Percentiles rank a stretch among this genome's conserved stretches.
These are phyloP conservation scores for Labia minor DNA, from an alignment of 2,888 invertebrate genomes.

Conservation along the genomic window DNA sequence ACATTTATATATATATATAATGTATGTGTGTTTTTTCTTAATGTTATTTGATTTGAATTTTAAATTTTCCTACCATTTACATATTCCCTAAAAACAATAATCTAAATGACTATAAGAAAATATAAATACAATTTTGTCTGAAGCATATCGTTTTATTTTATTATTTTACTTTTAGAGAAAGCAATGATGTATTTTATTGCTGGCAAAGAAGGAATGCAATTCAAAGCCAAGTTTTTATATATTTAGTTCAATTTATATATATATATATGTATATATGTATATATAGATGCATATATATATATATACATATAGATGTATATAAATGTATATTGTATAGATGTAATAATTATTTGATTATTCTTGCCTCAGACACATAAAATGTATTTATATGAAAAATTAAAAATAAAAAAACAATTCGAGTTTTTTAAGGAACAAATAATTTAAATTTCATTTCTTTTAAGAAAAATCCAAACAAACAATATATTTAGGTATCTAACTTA, in stretches of 20 bases:
- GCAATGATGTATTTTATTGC: background rate
- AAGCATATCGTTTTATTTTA: background rate
- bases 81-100: background rate
- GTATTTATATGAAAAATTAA: background rate
- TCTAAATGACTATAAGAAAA: background rate
- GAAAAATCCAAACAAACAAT: conserved; percentile 20
- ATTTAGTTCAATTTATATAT: background rate
- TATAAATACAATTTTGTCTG: conserved; percentile 8
- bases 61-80: background rate
- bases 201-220: background rate
- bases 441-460: conserved; percentile 19
- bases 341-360: no score
- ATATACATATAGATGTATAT: no score
- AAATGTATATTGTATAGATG: background rate
- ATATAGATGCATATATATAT: no score
- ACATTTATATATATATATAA: conserved; percentile 9
- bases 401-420: background rate
- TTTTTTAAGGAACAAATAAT: conserved; percentile 16
- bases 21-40: background rate
- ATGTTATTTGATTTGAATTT: background rate
- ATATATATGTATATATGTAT: no score
- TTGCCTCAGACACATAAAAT: background rate
- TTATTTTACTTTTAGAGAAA: background rate
- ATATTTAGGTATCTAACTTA: conserved; percentile 17
- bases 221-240: background rate